Base-by-base conservation (phyloP, 2,888 invertebrate genomes). In the Trachelus iudaicus region DNA sequence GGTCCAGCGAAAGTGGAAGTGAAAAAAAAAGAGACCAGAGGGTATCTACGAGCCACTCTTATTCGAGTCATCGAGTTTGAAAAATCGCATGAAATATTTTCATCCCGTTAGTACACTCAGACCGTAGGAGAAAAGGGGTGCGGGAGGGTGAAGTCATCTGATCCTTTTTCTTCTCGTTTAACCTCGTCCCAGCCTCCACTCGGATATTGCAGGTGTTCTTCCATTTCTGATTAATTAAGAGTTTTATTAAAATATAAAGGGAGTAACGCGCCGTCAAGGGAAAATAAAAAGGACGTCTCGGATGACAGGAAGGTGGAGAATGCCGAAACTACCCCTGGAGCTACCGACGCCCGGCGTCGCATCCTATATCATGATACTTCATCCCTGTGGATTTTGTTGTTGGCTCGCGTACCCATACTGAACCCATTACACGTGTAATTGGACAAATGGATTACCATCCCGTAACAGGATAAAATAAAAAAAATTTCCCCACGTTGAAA, bases 71-170 rank as follows among this genome's bases (percentile, higher is more conserved):
- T 33, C 15, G 13, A 13, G 31, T 33, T 71, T 71, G 71, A 71
- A 71, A 71, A 71, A 71, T 71, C 71, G 11, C 71, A 33, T 71
- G 31, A 15, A 71, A 71, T 71, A 71, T 30, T 71, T 71, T 15
- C 71, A 6, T 71, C 11, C 31, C 71, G 30, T 15, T 13, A 3
- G 31, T 1, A 30, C 6, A 30, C 31, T 31, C 15, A 9, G 71
- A 15, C 4, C 2, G 33, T 4, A 11, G 71, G 13, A 30, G 31
- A 1, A 71, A 15, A n/a, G 2, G 71, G n/a, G 4, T n/a, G 1
- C 0, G 69, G 71, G 31, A 31, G 12, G 6, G 71, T 9, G 15
- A 71, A 31, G 31, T 56, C 40, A 9, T 23, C 23, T 9, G 23
- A 23, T 56, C 40, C 9, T 23, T 9, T 56, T 23, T 23, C 9